These are phyloP conservation scores for Ennomos erosarius DNA, from an alignment of 2,888 invertebrate species.

Conservation along the genomic window DNA sequence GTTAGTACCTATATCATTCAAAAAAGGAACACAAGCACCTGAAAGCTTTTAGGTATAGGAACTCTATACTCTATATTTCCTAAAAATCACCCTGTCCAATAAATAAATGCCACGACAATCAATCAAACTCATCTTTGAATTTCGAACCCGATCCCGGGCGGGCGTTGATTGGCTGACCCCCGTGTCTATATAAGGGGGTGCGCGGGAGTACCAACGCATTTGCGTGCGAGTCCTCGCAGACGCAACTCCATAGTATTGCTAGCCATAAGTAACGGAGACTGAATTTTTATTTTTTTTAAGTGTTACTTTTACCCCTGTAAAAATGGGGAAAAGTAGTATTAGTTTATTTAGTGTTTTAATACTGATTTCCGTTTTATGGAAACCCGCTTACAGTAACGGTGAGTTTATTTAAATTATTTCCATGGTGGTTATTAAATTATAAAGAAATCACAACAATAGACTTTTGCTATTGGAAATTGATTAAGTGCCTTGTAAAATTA, in stretches of 20 bases:
- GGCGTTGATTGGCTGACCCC: constrained; percentile 14
- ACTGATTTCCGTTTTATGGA: constrained; percentile 77
- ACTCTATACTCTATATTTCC: no score
- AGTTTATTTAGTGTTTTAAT: constrained; percentile 75
- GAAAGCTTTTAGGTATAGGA: no score
- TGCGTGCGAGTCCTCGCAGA: constrained; percentile 66
- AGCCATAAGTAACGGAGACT: constrained; percentile 67
- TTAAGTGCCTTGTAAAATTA: no score
- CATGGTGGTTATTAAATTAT: constrained; percentile 16
- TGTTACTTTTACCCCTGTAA: constrained; percentile 66
- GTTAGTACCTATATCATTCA: no score
- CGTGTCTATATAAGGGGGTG: constrained; percentile 64
- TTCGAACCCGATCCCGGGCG: constrained; percentile 18
- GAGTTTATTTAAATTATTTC: constrained; percentile 50
- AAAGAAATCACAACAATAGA: neutral
- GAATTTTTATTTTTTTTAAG: constrained; percentile 56
- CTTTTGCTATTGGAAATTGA: no score
- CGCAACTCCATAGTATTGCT: constrained; percentile 66
- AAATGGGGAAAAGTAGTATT: constrained; percentile 74
- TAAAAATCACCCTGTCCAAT: no score
- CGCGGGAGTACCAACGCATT: constrained; percentile 58
- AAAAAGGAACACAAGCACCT: no score
- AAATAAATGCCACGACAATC: no score
- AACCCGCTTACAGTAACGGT: constrained; percentile 68
- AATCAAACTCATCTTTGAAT: constrained; percentile 9